phyloP scores from a whole-genome alignment of 2,797 vertebrate species.

The Etheostoma perlongum region DNA sequence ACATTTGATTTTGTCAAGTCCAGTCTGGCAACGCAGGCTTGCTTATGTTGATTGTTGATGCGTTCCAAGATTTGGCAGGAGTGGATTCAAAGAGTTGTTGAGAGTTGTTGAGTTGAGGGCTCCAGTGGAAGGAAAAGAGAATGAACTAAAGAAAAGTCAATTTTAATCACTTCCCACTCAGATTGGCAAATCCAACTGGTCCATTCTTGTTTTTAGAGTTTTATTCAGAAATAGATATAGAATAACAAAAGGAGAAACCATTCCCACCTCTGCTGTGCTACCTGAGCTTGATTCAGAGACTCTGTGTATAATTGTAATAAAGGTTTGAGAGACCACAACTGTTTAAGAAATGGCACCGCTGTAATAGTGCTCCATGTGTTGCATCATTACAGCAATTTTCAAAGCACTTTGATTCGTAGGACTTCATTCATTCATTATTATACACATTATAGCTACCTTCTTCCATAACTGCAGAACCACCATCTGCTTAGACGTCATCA shows the following conservation, averaged over 20 bases:
- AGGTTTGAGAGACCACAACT: constrained; percentile 36
- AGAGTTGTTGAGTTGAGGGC: neutral
- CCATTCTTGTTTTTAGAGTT: constrained; percentile 13
- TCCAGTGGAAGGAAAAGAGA: constrained; percentile 31
- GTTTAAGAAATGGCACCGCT: constrained; percentile 42
- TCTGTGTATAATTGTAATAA: constrained; percentile 29
- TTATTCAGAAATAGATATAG: neutral
- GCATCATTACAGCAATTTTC: constrained; percentile 55
- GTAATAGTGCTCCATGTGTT: constrained; percentile 41
- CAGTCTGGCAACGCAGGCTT: constrained; percentile 32
- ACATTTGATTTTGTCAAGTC: constrained; percentile 28
- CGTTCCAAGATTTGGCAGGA: constrained; percentile 33
- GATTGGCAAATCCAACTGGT: constrained; percentile 1
- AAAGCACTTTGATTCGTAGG: constrained; percentile 35
- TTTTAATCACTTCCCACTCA: constrained; percentile 32
- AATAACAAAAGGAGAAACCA: neutral
- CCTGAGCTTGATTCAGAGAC: constrained; percentile 2
- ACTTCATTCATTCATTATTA: constrained; percentile 11
- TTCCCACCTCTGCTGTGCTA: neutral
- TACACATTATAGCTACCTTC: constrained; percentile 21
- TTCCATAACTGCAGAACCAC: constrained; percentile 44
- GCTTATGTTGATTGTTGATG: constrained; percentile 26
- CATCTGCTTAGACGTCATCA: constrained; percentile 49
- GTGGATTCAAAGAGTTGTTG: constrained; percentile 18
- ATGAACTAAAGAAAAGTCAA: constrained; percentile 33